Conservation (phyloP, 2,797 vertebrate species). For the Microchirus variegatus region DNA sequence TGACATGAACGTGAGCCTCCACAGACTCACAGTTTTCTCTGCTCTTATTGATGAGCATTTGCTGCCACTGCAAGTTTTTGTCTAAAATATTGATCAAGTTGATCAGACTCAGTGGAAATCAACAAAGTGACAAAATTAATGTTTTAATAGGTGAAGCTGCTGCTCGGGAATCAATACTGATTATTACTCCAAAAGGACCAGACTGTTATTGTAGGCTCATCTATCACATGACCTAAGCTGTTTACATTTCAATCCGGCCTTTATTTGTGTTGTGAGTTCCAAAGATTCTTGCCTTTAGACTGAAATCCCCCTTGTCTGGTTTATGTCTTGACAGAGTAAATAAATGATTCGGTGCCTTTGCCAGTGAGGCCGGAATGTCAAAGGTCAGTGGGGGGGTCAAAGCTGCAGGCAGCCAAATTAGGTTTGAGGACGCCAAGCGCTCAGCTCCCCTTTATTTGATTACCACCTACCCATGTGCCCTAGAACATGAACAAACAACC, state of each 20-base stretch:
- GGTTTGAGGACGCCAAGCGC: conserved; percentile 73
- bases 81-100: conserved; percentile 68
- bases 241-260: conserved; percentile 67
- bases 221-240: conserved; percentile 24
- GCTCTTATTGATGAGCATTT: conserved; percentile 51
- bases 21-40: conserved; percentile 6
- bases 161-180: conserved; percentile 55
- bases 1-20: conserved; percentile 63
- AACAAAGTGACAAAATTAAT: conserved; percentile 22
- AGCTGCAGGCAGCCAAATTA: conserved; percentile 76
- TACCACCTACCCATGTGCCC: conserved; percentile 62
- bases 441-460: conserved; percentile 74
- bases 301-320: conserved; percentile 67
- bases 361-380: conserved; percentile 74
- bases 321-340: conserved; percentile 77
- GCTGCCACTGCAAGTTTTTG: conserved; percentile 50
- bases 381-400: conserved; percentile 68
- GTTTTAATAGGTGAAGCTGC: conserved; percentile 53
- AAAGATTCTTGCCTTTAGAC: conserved; percentile 55
- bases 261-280: conserved; percentile 71
- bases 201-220: conserved; percentile 41
- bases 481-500: conserved; percentile 49
- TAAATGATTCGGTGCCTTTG: conserved; percentile 72
- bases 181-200: conserved; percentile 40
- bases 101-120: conserved; percentile 57